phyloP scores from a whole-genome alignment of 92 coral and sea anemone species.

The Anthopleura xanthogrammica region DNA sequence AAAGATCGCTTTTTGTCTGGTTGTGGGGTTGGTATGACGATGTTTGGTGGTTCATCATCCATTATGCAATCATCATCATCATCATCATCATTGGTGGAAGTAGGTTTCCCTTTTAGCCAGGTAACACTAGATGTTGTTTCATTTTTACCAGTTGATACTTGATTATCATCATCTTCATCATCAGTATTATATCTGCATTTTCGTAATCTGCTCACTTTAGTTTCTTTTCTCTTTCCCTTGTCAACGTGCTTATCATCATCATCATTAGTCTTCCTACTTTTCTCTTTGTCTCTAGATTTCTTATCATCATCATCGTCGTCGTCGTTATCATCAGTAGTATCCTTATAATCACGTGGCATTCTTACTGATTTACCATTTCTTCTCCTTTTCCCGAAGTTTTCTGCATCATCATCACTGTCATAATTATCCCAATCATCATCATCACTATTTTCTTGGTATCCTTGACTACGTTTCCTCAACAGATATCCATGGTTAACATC shows the following conservation, averaged over 20 bases:
- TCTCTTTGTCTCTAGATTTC: not conserved
- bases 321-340: not conserved
- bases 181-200: not conserved
- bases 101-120: too few species aligned
- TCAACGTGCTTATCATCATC: slow-evolving; percentile 17
- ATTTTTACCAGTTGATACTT: too few species aligned
- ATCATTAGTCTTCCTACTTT: not conserved
- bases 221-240: slow-evolving; percentile 7
- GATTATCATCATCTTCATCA: too few species aligned
- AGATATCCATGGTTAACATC: not conserved
- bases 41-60: slow-evolving; percentile 26
- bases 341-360: not conserved
- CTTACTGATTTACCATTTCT: not conserved
- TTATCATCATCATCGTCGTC: slow-evolving; percentile 3
- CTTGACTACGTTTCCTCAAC: not conserved
- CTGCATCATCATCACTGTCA: not conserved
- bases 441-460: not conserved
- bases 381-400: not conserved
- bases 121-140: too few species aligned
- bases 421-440: slow-evolving; percentile 7
- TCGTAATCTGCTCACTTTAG: not conserved
- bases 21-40: slow-evolving; percentile 53
- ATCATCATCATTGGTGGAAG: not conserved
- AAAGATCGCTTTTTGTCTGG: slow-evolving; percentile 45
- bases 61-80: slow-evolving; percentile 1